Evolutionary conservation across 2,797 vertebrate species (phyloP), one percentile per base, ranked within the genome.

Genomic region (Enteromius radiatus): DNA sequence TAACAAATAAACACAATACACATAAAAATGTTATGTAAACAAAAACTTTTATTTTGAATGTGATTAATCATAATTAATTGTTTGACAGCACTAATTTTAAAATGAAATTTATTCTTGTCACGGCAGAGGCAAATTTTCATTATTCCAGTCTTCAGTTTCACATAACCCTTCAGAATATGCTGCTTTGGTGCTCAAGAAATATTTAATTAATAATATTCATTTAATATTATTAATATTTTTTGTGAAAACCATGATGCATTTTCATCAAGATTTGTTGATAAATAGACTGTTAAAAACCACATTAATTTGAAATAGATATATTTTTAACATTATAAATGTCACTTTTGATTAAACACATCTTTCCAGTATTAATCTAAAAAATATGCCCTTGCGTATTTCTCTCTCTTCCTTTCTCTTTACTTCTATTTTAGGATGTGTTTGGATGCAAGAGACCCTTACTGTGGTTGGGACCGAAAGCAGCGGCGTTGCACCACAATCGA

Each of bases 381-480:
- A n/a, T 23, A 23, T 31, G 28, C 17, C 26, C 10, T 3, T 31
- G 41, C 63, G 38, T 68, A 9, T 47, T 68, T 54, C 14, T 63
- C 26, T 61, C 64, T 70, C 63, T 79, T 28, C 43, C 47, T 59
- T 38, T 26, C 14, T 63, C 56, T 56, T 23, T 76, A 23, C 45
- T 31, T 28, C 33, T 71, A 85, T 82, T 43, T 86, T 92, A 99
- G 98, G 87, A 90, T 95, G 33, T 99, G 98, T 85, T 92, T 99
- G 86, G 97, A 95, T 86, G 97, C 97, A 3, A 94, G 97, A 90
- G 97, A 99, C 88, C 98, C 98, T 0, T 99, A 99, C 86, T 99
- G 98, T 0, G 98, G 98, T 89, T 99, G 98, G 98, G 98, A 99
- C 86, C 92, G 93, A 86, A 96, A 96, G 86, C 96, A 98, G 93